Evolutionary conservation across 2,113 vertebrate genomes (phyloP).

Genomic region (Plectropomus leopardus): DNA sequence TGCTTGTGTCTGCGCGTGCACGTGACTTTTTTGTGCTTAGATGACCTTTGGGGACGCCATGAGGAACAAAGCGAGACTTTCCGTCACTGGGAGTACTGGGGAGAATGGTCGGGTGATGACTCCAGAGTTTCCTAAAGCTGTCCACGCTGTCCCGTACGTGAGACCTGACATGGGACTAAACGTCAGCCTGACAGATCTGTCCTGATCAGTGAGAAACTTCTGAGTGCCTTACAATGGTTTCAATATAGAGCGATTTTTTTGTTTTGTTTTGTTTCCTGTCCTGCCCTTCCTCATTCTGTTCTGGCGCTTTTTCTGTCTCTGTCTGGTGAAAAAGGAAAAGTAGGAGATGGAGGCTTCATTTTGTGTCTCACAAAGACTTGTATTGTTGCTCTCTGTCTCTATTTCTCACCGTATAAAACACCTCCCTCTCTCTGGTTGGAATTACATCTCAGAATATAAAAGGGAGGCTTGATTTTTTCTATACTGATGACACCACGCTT

Average conservation of each 20-base stretch:
- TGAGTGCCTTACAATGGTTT: slow-evolving; percentile 99
- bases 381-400: slow-evolving; percentile 67
- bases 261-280: slow-evolving; percentile 25
- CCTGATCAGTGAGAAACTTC: slow-evolving; percentile 96
- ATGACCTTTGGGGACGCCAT: slow-evolving; percentile 96
- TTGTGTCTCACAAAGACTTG: slow-evolving; percentile 66
- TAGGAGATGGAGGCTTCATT: slow-evolving; percentile 64
- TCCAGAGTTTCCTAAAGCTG: slow-evolving; percentile 99
- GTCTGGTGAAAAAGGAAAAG: slow-evolving; percentile 67
- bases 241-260: slow-evolving; percentile 88
- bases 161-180: slow-evolving; percentile 99
- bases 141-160: slow-evolving; percentile 96
- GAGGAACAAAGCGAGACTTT: slow-evolving; percentile 97
- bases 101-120: slow-evolving; percentile 98
- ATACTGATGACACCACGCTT: slow-evolving; percentile 71
- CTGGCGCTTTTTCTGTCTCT: slow-evolving; percentile 56
- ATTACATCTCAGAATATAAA: slow-evolving; percentile 66
- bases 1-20: slow-evolving; percentile 52
- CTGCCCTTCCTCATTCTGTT: slow-evolving; percentile 36
- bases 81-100: slow-evolving; percentile 98
- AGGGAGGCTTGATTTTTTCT: slow-evolving; percentile 57
- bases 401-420: slow-evolving; percentile 63
- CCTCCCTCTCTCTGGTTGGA: slow-evolving; percentile 58
- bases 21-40: slow-evolving; percentile 79
- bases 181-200: slow-evolving; percentile 99